A percentile compares a stretch with the other conserved stretches of the same genome.
Evolutionary conservation across 2,888 invertebrate genomes (phyloP).

Genomic region (Neoscelio sp.): DNA sequence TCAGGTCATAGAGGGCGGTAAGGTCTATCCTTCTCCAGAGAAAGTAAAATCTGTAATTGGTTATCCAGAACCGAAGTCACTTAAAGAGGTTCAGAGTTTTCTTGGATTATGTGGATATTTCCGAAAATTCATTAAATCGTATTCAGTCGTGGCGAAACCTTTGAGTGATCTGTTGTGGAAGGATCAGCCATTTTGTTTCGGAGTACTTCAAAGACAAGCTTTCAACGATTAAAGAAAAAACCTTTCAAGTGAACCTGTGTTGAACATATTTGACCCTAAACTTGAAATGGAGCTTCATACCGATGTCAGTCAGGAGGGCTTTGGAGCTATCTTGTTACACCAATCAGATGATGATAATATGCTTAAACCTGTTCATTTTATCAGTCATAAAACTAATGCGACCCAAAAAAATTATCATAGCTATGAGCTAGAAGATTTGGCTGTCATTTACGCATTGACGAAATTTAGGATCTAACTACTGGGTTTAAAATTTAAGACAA

Average conservation of each 20-base stretch:
- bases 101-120: neutral
- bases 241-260: neutral
- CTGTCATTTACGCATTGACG: constrained; percentile 66
- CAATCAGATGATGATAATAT: neutral
- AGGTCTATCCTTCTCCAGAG: too few species aligned
- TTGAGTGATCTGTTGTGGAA: neutral
- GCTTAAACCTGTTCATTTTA: too few species aligned
- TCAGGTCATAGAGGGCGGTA: constrained; percentile 26
- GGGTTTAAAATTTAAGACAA: constrained; percentile 61
- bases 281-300: neutral
- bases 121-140: too few species aligned
- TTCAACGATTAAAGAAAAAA: neutral
- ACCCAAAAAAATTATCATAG: constrained; percentile 30
- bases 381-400: neutral
- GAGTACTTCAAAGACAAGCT: too few species aligned
- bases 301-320: neutral
- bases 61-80: constrained; percentile 26
- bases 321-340: neutral
- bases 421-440: constrained; percentile 61
- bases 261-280: neutral
- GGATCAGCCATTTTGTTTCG: too few species aligned
- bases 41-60: constrained; percentile 23
- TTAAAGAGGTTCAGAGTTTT: neutral
- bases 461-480: constrained; percentile 59
- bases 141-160: neutral